phyloP scores from a whole-genome alignment of 2,888 invertebrate genomes.

The Caradrina clavipalpis region DNA sequence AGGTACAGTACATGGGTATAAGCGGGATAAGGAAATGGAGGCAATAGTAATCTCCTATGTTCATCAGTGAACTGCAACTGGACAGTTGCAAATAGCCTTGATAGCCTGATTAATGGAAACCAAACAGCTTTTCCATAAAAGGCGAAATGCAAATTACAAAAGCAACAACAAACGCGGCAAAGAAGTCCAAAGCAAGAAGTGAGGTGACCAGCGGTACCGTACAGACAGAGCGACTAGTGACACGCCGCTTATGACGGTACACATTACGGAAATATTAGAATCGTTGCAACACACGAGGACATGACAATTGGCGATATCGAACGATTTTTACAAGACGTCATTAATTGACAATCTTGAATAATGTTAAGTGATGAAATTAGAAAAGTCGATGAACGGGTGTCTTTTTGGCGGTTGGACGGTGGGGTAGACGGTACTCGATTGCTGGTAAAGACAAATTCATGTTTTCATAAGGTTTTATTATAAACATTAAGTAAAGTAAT shows the following conservation, averaged over 20 bases:
- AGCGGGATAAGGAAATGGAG: no score
- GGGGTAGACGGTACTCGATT: no score
- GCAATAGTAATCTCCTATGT: no score
- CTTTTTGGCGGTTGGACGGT: no score
- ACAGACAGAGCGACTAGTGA: constrained; percentile 40
- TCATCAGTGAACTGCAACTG: neutral
- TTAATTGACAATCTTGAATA: constrained; percentile 4
- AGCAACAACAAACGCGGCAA: neutral
- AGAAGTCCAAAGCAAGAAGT: neutral
- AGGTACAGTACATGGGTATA: no score
- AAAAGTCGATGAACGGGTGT: no score
- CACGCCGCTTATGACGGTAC: constrained; percentile 51
- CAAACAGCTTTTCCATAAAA: neutral
- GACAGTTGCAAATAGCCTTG: neutral
- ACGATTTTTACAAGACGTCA: no score
- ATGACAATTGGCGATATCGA: constrained; percentile 43
- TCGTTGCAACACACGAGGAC: constrained; percentile 61
- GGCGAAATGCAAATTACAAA: neutral
- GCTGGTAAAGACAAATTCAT: no score
- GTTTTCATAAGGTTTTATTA: no score
- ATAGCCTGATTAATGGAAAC: no score
- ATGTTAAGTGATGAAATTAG: neutral
- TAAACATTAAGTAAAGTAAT: no score
- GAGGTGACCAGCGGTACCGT: neutral
- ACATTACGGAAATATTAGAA: no score